phyloP scores from a whole-genome alignment of 2,888 invertebrate species.

The Chrysopilus asiliformis region DNA sequence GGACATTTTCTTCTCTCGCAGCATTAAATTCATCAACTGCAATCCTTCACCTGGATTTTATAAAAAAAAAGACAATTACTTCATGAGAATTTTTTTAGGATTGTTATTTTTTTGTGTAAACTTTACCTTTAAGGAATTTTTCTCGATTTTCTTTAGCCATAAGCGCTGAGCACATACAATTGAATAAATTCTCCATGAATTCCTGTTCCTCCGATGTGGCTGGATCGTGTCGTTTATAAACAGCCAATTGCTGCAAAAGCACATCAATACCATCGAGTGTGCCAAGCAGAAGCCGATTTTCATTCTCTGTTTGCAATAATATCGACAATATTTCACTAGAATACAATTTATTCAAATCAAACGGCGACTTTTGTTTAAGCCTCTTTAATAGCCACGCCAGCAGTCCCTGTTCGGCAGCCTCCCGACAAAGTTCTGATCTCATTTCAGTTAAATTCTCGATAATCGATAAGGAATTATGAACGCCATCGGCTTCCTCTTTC shows the following conservation, averaged over 20 bases:
- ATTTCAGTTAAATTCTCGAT: slow-evolving; percentile 94
- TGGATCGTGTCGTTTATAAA: slow-evolving; percentile 92
- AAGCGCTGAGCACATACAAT: slow-evolving; percentile 85
- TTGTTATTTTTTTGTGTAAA: neutral
- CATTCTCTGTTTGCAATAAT: slow-evolving; percentile 77
- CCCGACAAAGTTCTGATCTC: slow-evolving; percentile 65
- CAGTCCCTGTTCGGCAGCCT: slow-evolving; percentile 82
- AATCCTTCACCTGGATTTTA: slow-evolving; percentile 84
- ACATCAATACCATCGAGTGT: slow-evolving; percentile 93
- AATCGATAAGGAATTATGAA: slow-evolving; percentile 81
- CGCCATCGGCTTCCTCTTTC: slow-evolving; percentile 91
- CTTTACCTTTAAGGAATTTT: slow-evolving; percentile 64
- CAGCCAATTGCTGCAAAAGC: slow-evolving; percentile 84
- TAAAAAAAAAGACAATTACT: neutral
- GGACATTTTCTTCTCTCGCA: slow-evolving; percentile 92
- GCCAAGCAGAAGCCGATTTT: slow-evolving; percentile 70
- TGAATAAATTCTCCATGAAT: slow-evolving; percentile 98
- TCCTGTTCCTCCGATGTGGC: slow-evolving; percentile 85
- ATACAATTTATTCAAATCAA: slow-evolving; percentile 91
- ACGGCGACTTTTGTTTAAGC: slow-evolving; percentile 74
- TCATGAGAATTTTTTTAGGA: neutral
- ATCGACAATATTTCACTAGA: slow-evolving; percentile 93
- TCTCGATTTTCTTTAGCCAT: slow-evolving; percentile 81
- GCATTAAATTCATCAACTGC: slow-evolving; percentile 98
- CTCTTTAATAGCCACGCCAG: slow-evolving; percentile 85